Base-by-base conservation (phyloP, 2,797 vertebrate genomes). In the Enteromius argenteus region DNA sequence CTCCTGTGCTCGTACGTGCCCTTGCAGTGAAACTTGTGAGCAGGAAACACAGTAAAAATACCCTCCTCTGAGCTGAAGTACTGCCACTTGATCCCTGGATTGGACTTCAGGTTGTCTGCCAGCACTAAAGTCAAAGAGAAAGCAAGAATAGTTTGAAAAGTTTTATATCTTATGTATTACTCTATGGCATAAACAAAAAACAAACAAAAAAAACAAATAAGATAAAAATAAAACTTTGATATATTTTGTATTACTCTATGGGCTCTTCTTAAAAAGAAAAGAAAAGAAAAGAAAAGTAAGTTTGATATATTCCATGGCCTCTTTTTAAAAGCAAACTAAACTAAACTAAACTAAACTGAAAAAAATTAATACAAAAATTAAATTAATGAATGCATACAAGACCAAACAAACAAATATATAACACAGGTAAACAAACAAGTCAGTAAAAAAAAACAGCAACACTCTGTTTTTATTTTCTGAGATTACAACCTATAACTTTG, bases 51-150 rank as follows among this genome's bases (percentile, higher is more conserved):
- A 0, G 98, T 99, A 92, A 99, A 99, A 91, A 99, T 99, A 46
- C 98, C 98, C 94, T 99, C 98, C 93, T 99, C 98, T 0, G 98
- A 99, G 93, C 98, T 99, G 95, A 99, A 99, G 93, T 99, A 99
- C 84, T 99, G 98, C 98, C 98, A 99, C 87, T 99, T 99, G 88
- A 99, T 99, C 5, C 98, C 98, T 0, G 98, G 97, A 93, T 99
- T 99, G 37, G 98, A 99, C 93, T 99, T 99, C 90, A 99, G 96
- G 93, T 99, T 99, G 92, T 99, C 98, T 68, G 97, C 98, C 89
- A 99, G 94, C 87, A 99, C 98, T 99, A 89, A 19, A 14, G 42
- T 81, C 39, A 84, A 0, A 27, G 14, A 71, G 15, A 68, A 60
- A 76, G 7, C 5, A 51, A 30, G 39, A 51, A 84, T 23, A n/a